These are phyloP conservation scores for Euura saliciscinereae DNA, from an alignment of 1,140 invertebrate species.

Conservation along the genomic window DNA sequence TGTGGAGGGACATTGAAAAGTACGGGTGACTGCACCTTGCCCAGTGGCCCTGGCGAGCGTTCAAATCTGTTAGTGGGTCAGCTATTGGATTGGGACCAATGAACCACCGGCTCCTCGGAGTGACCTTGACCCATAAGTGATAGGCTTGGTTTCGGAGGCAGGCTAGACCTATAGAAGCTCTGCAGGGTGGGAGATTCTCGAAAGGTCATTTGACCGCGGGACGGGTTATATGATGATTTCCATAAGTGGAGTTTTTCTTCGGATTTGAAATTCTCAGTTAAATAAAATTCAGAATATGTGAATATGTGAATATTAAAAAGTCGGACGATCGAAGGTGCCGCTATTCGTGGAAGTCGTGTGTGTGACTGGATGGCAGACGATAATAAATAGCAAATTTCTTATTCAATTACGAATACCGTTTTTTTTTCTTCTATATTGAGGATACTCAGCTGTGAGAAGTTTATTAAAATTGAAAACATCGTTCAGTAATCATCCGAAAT, in stretches of 20 bases:
- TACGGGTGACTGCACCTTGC: not conserved
- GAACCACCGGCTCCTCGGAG: constrained; percentile 13
- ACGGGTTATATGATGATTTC: not conserved
- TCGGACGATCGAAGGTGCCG: not conserved
- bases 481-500: too few species aligned
- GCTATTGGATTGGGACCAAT: constrained; percentile 25
- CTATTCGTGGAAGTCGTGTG: not conserved
- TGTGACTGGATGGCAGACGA: too few species aligned
- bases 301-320: too few species aligned
- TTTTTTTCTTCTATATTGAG: too few species aligned
- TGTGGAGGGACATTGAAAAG: not conserved
- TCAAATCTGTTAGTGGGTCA: constrained; percentile 57
- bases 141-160: not conserved
- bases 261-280: too few species aligned
- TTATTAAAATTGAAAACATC: too few species aligned
- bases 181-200: not conserved
- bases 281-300: too few species aligned
- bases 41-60: constrained; percentile 26
- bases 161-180: not conserved
- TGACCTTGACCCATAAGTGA: not conserved
- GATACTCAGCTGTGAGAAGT: too few species aligned
- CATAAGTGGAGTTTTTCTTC: too few species aligned
- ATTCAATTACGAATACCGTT: too few species aligned
- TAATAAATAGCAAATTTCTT: too few species aligned
- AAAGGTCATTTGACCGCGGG: not conserved